A percentile compares a stretch with the other conserved stretches of the same genome.
phyloP scores from a whole-genome alignment of 1,140 invertebrate genomes.

The Lucilia cuprina region DNA sequence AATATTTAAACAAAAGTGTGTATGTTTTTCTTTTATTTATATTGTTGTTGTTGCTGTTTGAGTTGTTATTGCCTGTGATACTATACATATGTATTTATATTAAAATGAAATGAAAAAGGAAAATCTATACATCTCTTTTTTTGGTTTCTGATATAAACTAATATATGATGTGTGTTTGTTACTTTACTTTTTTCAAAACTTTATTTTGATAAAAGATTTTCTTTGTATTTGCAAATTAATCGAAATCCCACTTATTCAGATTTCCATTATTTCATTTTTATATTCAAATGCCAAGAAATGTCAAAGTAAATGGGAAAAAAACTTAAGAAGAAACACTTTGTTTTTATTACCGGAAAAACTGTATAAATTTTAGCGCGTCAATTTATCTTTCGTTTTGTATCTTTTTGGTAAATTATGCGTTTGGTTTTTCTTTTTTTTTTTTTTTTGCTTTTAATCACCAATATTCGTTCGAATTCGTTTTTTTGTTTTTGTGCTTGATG shows the following conservation, averaged over 20 bases:
- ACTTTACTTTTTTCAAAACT: not conserved
- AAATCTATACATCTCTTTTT: not conserved
- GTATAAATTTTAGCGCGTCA: constrained; percentile 26
- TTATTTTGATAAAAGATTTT: not conserved
- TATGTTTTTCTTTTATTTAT: not conserved
- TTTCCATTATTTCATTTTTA: not conserved
- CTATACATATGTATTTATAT: not conserved
- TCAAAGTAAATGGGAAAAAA: not conserved
- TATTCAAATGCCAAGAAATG: not conserved
- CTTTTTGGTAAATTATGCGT: constrained; percentile 12
- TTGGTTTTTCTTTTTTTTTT: not conserved
- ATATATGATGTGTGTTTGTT: not conserved
- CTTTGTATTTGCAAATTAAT: too few species aligned
- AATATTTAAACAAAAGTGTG: not conserved
- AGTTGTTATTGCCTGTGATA: not conserved
- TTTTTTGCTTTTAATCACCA: not conserved
- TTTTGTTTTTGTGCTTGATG: not conserved
- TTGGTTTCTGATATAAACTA: not conserved
- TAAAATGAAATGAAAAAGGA: not conserved
- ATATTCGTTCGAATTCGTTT: not conserved
- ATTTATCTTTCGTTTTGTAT: not conserved
- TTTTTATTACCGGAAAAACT: constrained; percentile 25
- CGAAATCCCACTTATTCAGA: not conserved
- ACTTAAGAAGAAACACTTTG: not conserved
- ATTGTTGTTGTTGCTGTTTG: not conserved